A percentile compares a stretch with the other conserved stretches of the same genome.
Conservation (phyloP, 1,140 invertebrate species). For the Neuroterus valhalla region DNA sequence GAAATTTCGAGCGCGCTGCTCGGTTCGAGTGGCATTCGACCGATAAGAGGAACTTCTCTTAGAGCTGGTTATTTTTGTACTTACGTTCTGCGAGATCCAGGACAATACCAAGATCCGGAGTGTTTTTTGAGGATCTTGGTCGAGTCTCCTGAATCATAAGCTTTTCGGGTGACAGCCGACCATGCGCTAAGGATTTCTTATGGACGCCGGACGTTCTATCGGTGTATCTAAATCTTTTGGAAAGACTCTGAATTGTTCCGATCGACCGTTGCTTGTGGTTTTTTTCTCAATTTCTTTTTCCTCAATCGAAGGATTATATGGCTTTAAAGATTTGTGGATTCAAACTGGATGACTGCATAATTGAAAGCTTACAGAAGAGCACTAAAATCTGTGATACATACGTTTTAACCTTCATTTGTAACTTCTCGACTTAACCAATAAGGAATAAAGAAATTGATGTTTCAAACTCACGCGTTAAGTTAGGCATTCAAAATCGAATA, state of each 20-base stretch:
- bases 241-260: not conserved
- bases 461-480: too few relatives aligned
- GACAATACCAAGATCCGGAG: conserved; percentile 51
- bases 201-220: not conserved
- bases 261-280: not conserved
- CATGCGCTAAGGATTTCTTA: conserved; percentile 19
- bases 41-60: conserved; percentile 48
- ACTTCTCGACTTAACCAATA: too few relatives aligned
- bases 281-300: too few relatives aligned
- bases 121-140: conserved; percentile 36
- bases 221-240: not conserved
- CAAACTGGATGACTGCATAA: too few relatives aligned
- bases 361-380: too few relatives aligned
- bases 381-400: too few relatives aligned
- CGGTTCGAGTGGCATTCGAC: not conserved
- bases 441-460: too few relatives aligned
- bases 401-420: too few relatives aligned
- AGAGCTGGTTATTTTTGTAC: conserved; percentile 55
- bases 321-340: too few relatives aligned
- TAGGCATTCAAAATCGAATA: too few relatives aligned
- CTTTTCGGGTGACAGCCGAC: conserved; percentile 44
- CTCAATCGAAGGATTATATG: too few relatives aligned
- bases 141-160: conserved; percentile 35
- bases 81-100: conserved; percentile 58
- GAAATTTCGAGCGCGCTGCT: not conserved